These are phyloP conservation scores for Alloscopus bannaensis DNA, from an alignment of 2,888 invertebrate genomes.

Conservation along the genomic window DNA sequence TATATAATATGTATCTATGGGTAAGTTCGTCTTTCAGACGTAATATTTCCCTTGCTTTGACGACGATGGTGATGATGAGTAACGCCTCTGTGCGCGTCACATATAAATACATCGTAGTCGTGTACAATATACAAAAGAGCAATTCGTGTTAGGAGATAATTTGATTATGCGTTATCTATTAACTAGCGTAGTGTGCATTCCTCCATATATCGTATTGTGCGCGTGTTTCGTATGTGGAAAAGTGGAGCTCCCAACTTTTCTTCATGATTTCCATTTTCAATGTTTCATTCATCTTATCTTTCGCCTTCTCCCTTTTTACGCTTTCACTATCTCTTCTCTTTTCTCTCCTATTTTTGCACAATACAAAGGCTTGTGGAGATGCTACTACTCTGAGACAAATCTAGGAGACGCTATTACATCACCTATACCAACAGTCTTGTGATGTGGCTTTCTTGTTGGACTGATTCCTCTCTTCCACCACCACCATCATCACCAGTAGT, in stretches of 20 bases:
- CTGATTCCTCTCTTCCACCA: too few relatives aligned
- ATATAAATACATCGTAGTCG: too few relatives aligned
- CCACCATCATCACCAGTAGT: neutral
- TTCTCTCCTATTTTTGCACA: neutral
- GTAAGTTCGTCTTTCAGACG: too few relatives aligned
- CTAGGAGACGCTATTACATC: too few relatives aligned
- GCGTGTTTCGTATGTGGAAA: neutral
- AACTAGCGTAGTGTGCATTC: too few relatives aligned
- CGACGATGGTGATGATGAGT: too few relatives aligned
- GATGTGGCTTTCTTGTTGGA: too few relatives aligned
- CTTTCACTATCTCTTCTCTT: neutral
- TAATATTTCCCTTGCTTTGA: too few relatives aligned
- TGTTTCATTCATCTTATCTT: constrained; percentile 44
- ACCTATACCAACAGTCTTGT: too few relatives aligned
- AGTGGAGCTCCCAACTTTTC: constrained; percentile 14
- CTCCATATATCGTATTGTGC: neutral
- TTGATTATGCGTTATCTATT: constrained; percentile 31
- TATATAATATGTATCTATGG: neutral
- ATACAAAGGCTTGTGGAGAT: neutral
- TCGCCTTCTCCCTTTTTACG: neutral
- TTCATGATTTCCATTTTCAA: constrained; percentile 33
- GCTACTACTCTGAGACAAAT: neutral
- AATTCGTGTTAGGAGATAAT: constrained; percentile 9
- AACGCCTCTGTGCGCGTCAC: too few relatives aligned
- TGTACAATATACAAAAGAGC: too few relatives aligned